Conservation (phyloP, 2,888 invertebrate genomes). For the Andrena haemorrhoa region DNA sequence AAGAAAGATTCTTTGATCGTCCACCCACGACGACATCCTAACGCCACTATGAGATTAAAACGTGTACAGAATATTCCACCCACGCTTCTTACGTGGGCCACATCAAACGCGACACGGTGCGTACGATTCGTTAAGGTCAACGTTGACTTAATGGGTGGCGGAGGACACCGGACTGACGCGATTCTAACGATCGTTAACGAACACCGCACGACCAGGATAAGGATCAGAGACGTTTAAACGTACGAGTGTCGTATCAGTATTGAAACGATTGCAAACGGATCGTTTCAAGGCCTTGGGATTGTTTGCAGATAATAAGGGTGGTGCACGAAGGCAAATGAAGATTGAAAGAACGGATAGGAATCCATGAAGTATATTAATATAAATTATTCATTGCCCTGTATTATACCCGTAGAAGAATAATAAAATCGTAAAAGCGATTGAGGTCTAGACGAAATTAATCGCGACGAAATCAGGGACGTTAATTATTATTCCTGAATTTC, state of each 20-base stretch:
- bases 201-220: conserved; percentile 1
- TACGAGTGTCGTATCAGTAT: not conserved
- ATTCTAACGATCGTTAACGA: not conserved
- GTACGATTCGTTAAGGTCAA: not conserved
- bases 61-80: conserved; percentile 30
- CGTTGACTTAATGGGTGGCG: not conserved
- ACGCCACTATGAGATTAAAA: conserved; percentile 39
- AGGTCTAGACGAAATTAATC: too few relatives aligned
- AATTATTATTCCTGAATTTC: too few relatives aligned
- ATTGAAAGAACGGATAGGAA: too few relatives aligned
- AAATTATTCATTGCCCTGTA: too few relatives aligned
- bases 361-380: too few relatives aligned
- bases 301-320: too few relatives aligned
- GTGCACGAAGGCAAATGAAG: too few relatives aligned
- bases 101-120: not conserved
- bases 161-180: not conserved
- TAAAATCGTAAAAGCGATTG: too few relatives aligned
- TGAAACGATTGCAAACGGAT: conserved; percentile 7
- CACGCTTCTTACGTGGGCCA: conserved; percentile 28
- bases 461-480: too few relatives aligned
- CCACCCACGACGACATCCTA: conserved; percentile 4
- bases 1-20: conserved; percentile 9
- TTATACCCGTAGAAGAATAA: too few relatives aligned
- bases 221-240: conserved; percentile 1
- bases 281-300: not conserved